These are phyloP conservation scores for Lobophora halterata DNA, from an alignment of 2,888 invertebrate genomes.

Conservation along the genomic window DNA sequence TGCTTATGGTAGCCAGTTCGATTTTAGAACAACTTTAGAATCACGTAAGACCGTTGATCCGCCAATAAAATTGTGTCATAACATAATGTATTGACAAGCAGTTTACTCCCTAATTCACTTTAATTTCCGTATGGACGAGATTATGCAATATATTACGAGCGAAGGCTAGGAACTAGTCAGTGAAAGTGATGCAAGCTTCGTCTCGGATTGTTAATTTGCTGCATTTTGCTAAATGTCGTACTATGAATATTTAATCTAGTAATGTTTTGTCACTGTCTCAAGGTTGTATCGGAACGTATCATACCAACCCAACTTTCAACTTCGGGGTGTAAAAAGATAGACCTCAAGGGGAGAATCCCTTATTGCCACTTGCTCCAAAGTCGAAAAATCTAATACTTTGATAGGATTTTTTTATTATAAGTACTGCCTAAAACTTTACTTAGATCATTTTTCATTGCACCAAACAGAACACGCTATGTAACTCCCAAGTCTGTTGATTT, in stretches of 20 bases:
- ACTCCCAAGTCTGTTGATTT: too few species aligned
- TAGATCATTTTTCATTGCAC: too few species aligned
- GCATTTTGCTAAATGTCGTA: constrained; percentile 13
- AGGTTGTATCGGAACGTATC: constrained; percentile 5
- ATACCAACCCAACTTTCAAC: too few species aligned
- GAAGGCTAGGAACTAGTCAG: constrained; percentile 22
- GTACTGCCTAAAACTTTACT: too few species aligned
- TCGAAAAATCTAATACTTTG: too few species aligned
- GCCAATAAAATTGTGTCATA: constrained; percentile 10
- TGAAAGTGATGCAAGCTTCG: constrained; percentile 28
- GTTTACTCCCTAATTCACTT: constrained; percentile 6
- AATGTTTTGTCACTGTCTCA: constrained; percentile 5
- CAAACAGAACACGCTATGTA: too few species aligned
- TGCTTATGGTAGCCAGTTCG: too few species aligned
- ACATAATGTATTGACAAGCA: constrained; percentile 4
- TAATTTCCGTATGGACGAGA: constrained; percentile 8
- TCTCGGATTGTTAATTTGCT: constrained; percentile 17
- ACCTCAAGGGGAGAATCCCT: too few species aligned
- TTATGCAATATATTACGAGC: constrained; percentile 15
- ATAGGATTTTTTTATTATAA: too few species aligned
- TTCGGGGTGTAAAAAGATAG: too few species aligned
- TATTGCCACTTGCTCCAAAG: too few species aligned
- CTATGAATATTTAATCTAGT: constrained; percentile 9
- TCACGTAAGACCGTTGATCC: background rate
- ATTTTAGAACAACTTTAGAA: background rate